Conservation (phyloP, 2,113 vertebrate species). For the Anoura caudifer region DNA sequence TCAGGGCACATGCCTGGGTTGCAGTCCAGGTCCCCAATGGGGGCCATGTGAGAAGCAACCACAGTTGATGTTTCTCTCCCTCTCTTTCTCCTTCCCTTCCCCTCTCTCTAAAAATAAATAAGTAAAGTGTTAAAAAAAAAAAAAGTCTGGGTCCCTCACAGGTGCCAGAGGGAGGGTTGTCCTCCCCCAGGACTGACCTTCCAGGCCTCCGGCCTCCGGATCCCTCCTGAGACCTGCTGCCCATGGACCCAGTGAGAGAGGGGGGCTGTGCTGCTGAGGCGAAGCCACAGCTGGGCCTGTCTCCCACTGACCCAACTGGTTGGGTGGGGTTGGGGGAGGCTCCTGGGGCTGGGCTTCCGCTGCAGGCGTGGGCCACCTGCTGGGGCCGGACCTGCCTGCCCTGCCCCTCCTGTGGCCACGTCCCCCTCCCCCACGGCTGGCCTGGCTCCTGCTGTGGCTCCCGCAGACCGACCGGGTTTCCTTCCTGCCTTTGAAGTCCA, state of each 20-base stretch:
- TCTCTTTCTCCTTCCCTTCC: too few relatives aligned
- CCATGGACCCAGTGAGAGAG: too few relatives aligned
- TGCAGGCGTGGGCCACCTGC: not conserved
- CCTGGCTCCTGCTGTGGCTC: not conserved
- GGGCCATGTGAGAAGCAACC: too few relatives aligned
- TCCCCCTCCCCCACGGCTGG: not conserved
- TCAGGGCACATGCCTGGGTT: too few relatives aligned
- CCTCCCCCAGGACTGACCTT: not conserved
- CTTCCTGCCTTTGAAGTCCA: conserved; percentile 66
- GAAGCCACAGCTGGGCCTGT: fast-evolving
- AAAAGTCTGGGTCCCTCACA: fast-evolving
- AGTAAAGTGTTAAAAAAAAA: too few relatives aligned
- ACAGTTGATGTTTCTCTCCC: too few relatives aligned
- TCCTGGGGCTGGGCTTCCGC: too few relatives aligned
- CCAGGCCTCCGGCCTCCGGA: not conserved
- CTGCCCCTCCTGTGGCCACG: not conserved
- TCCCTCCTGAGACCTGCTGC: not conserved
- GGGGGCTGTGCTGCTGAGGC: too few relatives aligned
- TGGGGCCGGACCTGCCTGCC: not conserved
- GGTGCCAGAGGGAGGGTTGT: fast-evolving
- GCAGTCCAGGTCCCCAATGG: too few relatives aligned
- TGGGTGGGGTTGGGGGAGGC: not conserved
- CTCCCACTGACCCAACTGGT: not conserved
- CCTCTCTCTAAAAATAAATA: too few relatives aligned
- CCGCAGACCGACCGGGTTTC: conserved; percentile 48